These are phyloP conservation scores for Ophraella communa DNA, from an alignment of 2,888 invertebrate genomes.

Conservation along the genomic window DNA sequence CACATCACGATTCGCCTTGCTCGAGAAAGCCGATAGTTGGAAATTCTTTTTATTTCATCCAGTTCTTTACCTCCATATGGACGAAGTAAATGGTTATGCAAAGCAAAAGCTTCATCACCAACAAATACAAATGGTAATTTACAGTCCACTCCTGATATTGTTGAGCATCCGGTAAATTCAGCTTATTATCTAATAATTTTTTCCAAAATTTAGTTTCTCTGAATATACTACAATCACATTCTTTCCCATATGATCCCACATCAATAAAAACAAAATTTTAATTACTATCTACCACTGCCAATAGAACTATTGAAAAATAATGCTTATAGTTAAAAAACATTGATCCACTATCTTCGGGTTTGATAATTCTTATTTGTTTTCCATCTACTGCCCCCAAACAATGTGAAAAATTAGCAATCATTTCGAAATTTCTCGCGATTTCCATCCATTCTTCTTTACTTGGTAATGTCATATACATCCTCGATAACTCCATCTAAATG, in stretches of 20 bases:
- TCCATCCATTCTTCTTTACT: slow-evolving; percentile 11
- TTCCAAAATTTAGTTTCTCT: slow-evolving; percentile 42
- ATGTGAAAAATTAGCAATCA: slow-evolving; percentile 47
- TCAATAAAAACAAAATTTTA: slow-evolving; percentile 45
- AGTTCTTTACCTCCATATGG: slow-evolving; percentile 45
- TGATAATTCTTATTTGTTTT: slow-evolving; percentile 44
- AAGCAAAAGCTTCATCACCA: background rate
- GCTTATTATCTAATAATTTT: slow-evolving; percentile 35
- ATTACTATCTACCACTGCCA: slow-evolving; percentile 46
- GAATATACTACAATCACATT: slow-evolving; percentile 44
- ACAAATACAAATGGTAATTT: background rate
- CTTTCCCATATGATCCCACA: slow-evolving; percentile 45
- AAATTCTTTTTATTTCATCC: slow-evolving; percentile 39
- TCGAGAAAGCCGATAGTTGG: slow-evolving; percentile 45
- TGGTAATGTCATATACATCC: no score
- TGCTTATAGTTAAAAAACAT: slow-evolving; percentile 20
- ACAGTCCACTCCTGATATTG: no score
- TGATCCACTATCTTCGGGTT: slow-evolving; percentile 39
- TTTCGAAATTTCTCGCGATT: slow-evolving; percentile 43
- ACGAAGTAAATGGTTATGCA: slow-evolving; percentile 35
- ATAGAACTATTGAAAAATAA: slow-evolving; percentile 45
- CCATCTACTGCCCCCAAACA: slow-evolving; percentile 43
- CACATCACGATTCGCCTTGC: slow-evolving; percentile 47
- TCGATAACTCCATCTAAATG: no score
- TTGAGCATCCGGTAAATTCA: no score